A percentile compares a stretch with the other conserved stretches of the same genome.
phyloP scores from a whole-genome alignment of 2,888 invertebrate genomes.

The Conops quadrifasciatus region DNA sequence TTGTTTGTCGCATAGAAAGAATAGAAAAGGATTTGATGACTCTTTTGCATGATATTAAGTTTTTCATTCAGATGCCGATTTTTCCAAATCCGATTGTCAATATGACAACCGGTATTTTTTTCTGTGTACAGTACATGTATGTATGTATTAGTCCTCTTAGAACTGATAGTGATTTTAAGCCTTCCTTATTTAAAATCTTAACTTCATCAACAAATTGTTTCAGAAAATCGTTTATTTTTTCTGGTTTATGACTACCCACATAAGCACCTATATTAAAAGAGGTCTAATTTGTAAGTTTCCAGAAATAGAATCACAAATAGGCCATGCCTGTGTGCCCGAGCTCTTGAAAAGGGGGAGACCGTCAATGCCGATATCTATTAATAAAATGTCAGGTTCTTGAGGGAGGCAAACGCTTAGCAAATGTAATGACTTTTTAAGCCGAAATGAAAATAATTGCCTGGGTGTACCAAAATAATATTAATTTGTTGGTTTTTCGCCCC shows the following conservation, averaged over 20 bases:
- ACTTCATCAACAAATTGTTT: constrained; percentile 9
- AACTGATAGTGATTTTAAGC: not conserved
- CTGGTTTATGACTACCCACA: not conserved
- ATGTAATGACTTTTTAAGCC: not conserved
- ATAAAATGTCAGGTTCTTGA: not conserved
- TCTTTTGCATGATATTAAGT: not conserved
- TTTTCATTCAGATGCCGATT: not conserved
- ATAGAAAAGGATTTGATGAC: not conserved
- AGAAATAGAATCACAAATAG: not conserved
- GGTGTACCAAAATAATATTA: no score
- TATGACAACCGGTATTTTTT: no score
- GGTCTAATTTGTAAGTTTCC: not conserved
- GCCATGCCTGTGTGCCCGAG: not conserved
- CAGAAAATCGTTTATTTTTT: not conserved
- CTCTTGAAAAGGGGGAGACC: constrained; percentile 8
- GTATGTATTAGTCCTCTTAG: constrained; percentile 5
- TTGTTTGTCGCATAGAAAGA: no score
- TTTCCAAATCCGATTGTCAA: not conserved
- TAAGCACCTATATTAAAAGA: constrained; percentile 10
- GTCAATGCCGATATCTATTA: constrained; percentile 9
- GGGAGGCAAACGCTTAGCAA: not conserved
- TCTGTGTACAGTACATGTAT: constrained; percentile 24
- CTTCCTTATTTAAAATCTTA: not conserved
- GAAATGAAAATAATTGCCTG: constrained; percentile 10
- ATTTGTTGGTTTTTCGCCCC: no score